Base-by-base conservation (phyloP, 2,888 invertebrate species). In the Rosalia funebris region DNA sequence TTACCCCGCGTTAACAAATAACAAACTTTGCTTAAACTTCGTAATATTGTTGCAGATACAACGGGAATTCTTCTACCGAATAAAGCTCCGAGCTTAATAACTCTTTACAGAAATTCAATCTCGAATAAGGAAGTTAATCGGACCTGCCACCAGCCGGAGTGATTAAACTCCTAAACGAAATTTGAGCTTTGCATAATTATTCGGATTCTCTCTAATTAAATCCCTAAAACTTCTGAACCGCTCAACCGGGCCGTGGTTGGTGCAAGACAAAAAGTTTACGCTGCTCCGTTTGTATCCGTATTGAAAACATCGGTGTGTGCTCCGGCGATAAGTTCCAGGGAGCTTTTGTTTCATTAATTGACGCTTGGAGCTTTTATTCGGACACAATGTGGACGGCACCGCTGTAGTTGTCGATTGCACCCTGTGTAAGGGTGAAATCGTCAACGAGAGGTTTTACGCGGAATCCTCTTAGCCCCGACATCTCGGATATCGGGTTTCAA, bases 291-390 rank as follows among this genome's bases (percentile, higher is more conserved):
- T 36, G 7, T 25, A 7, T 25, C 4, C 25, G 25, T 7, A 39
- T 50, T 39, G 50, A 25, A 39, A 50, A 39, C 25, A 19, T 50
- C 39, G 50, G 34, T 15, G 31, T 53, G 53, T 16, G 15, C 41
- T 11, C 1, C 15, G 14, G 53, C 25, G 53, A 53, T 53, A 53
- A 53, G 16, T 53, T 53, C 31, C 16, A 34, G n/a, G 3, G 12
- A 42, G 41, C 41, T 32, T 53, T 53, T 53, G 53, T 53, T 53
- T 41, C 53, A 53, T 53, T 53, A 53, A 53, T 53, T 53, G 53
- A 53, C 25, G 37, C 42, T 53, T 42, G 32, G 42, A 31, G 53
- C 41, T 53, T 53, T 53, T 41, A 45, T 42, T 42, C 42, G 42
- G 32, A 42, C 17, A 42, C 42, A 42, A 53, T 53, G 53, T 41